These are phyloP conservation scores for Drosophila elegans DNA, from an alignment of 1,140 invertebrate genomes.

Conservation along the genomic window DNA sequence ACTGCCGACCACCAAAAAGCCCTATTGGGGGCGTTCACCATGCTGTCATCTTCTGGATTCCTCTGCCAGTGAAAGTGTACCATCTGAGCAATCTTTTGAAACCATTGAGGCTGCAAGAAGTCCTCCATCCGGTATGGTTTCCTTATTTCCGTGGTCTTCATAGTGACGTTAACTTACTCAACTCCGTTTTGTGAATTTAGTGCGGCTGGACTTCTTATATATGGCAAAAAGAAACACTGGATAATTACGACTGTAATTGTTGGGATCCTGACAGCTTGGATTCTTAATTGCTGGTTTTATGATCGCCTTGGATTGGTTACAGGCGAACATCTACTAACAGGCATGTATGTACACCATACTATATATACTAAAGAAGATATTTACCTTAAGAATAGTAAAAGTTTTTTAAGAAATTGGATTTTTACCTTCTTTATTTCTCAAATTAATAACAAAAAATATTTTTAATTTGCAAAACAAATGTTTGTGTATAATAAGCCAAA, in stretches of 20 bases:
- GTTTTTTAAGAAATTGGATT: no score
- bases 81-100: slow-evolving; percentile 1
- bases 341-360: neutral
- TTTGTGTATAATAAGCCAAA: no score
- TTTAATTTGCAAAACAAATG: no score
- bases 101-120: slow-evolving; percentile 18
- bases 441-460: no score
- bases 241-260: slow-evolving; percentile 21
- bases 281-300: slow-evolving; percentile 17
- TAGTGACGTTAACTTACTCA: neutral
- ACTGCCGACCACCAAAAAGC: slow-evolving; percentile 8
- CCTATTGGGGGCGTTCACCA: slow-evolving; percentile 20
- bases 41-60: slow-evolving; percentile 13
- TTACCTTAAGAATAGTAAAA: neutral
- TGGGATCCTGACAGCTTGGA: neutral
- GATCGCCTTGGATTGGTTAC: slow-evolving; percentile 1
- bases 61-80: slow-evolving; percentile 32
- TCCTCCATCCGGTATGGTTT: slow-evolving; percentile 29
- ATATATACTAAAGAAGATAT: no score
- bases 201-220: neutral
- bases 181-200: neutral
- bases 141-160: slow-evolving; percentile 11
- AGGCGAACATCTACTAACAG: neutral
- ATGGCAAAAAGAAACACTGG: neutral
- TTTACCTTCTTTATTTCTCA: no score